These are phyloP conservation scores for Operophtera brumata DNA, from an alignment of 2,888 invertebrate genomes.

Conservation along the genomic window DNA sequence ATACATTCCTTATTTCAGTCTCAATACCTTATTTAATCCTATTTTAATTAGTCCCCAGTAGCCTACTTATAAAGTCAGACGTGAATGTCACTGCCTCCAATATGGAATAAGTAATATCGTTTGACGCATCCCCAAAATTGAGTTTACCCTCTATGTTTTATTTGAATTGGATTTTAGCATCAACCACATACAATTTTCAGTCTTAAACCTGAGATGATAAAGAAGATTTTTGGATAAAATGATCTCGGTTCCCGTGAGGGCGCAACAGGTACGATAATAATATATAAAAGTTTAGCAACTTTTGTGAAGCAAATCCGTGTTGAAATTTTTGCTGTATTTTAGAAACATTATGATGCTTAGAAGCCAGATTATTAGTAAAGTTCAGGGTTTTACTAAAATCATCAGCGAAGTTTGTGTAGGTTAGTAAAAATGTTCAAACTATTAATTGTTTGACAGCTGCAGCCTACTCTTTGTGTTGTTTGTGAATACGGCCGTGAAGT, in stretches of 20 bases:
- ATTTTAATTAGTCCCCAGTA: constrained; percentile 4
- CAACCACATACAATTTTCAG: constrained; percentile 17
- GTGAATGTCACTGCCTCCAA: constrained; percentile 27
- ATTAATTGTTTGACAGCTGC: too few species aligned
- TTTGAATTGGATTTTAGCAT: constrained; percentile 37
- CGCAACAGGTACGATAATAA: constrained; percentile 3
- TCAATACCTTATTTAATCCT: not conserved
- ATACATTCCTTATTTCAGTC: too few species aligned
- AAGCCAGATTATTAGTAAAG: too few species aligned
- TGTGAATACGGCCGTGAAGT: too few species aligned
- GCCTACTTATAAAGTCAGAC: constrained; percentile 35
- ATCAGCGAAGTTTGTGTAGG: too few species aligned
- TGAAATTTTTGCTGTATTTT: too few species aligned
- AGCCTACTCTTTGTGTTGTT: too few species aligned
- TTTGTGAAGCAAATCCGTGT: not conserved
- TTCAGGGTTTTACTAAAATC: too few species aligned
- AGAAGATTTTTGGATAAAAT: constrained; percentile 3
- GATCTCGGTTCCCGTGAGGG: not conserved
- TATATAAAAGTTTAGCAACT: not conserved
- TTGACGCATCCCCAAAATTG: constrained; percentile 53
- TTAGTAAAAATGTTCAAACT: too few species aligned
- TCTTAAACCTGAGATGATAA: constrained; percentile 10
- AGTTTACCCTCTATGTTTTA: constrained; percentile 50
- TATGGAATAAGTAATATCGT: constrained; percentile 43
- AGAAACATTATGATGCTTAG: too few species aligned